These are phyloP conservation scores for Diarsia mendica DNA, from an alignment of 2,888 invertebrate species.

Conservation along the genomic window DNA sequence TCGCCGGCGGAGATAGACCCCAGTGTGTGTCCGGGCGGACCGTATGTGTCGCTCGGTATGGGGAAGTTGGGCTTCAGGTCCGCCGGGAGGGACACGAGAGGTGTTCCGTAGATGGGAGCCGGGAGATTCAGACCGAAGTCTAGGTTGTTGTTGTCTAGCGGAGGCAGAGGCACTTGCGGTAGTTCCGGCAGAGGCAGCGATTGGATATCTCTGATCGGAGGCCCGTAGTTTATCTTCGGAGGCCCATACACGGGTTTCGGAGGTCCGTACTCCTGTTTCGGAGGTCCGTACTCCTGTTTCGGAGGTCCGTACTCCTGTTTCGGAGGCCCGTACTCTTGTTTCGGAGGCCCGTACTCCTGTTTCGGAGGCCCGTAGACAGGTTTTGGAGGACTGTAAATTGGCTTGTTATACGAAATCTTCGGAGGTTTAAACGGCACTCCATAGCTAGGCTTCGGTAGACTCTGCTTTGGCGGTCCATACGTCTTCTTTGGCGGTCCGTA, in stretches of 20 bases:
- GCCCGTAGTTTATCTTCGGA: slow-evolving; percentile 50
- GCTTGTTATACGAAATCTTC: slow-evolving; percentile 76
- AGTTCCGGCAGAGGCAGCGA: slow-evolving; percentile 55
- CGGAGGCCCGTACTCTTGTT: slow-evolving; percentile 52
- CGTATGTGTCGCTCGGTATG: slow-evolving; percentile 84
- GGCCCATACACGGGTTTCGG: slow-evolving; percentile 40
- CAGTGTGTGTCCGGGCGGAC: slow-evolving; percentile 83
- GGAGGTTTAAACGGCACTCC: slow-evolving; percentile 81
- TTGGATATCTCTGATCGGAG: slow-evolving; percentile 40
- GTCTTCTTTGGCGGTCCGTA: slow-evolving; percentile 80
- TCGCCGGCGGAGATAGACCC: too few species aligned
- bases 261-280: slow-evolving; percentile 50
- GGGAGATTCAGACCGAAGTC: slow-evolving; percentile 81
- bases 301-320: slow-evolving; percentile 52
- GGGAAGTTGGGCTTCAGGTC: slow-evolving; percentile 87
- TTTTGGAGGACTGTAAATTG: slow-evolving; percentile 55
- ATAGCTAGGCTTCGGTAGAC: slow-evolving; percentile 65
- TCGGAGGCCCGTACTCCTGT: too few species aligned
- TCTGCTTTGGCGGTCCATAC: slow-evolving; percentile 74
- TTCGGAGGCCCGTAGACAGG: slow-evolving; percentile 58
- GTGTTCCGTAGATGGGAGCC: slow-evolving; percentile 86
- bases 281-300: slow-evolving; percentile 49
- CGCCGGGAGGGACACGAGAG: slow-evolving; percentile 75
- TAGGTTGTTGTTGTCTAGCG: slow-evolving; percentile 69
- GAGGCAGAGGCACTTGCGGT: slow-evolving; percentile 38